Base-by-base conservation (phyloP, 2,797 vertebrate genomes). In the Phoeniculus purpureus region DNA sequence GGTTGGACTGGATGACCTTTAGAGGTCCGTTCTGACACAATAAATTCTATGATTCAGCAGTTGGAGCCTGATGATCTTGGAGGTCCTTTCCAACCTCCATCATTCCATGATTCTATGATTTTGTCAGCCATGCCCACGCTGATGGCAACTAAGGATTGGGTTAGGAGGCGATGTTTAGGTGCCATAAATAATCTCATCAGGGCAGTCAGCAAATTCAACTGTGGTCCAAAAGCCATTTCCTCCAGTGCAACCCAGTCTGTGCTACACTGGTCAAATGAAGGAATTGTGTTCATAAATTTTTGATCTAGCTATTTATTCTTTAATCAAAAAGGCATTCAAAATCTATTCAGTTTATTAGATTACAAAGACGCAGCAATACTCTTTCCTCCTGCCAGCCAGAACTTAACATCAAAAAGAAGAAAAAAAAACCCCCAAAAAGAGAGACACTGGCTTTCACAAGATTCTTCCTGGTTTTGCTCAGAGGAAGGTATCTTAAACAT, bases 251-350 rank as follows among this genome's bases (percentile, higher is more conserved):
- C 11, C 58, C 23, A 3, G 19, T 64, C 60, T 81, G 27, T 60
- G 50, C 16, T 40, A 4, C 80, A 47, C 3, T 54, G 34, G 64
- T 59, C 45, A 78, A 56, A 48, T 19, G 29, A 79, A 83, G 22
- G 61, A 17, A 25, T 56, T 3, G 0, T 29, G 51, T 43, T 88
- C 23, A 47, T 71, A 26, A 31, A 45, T 68, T 50, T 84, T 77
- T 76, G 5, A 76, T 73, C 52, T 61, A 82, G 54, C 26, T 83
- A 80, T 81, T 81, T 85, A 75, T 52, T 85, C 55, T 66, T 84
- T 81, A 55, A 79, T 64, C 54, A 91, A 67, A 85, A 87, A 89
- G 29, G 32, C 32, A 90, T 81, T 74, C 51, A 77, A 74, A 90
- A 64, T 15, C 37, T 64, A 48, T 40, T 54, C 54, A 20, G 23